Conservation (phyloP, 2,113 vertebrate genomes). For the Stegastes partitus region DNA sequence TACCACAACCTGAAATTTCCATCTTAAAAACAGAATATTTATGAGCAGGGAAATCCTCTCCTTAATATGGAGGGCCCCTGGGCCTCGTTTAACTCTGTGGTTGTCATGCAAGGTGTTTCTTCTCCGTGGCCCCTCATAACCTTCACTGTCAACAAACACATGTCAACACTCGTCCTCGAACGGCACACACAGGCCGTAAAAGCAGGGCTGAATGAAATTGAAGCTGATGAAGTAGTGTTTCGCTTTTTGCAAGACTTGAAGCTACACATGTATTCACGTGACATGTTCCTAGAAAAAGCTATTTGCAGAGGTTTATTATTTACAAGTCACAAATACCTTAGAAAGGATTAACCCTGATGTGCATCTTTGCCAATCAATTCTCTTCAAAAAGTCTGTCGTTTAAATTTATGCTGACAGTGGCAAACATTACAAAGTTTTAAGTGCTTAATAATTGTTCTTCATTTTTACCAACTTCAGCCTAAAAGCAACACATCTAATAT, state of each 20-base stretch:
- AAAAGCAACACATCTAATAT: too few species aligned
- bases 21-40: constrained; percentile 77
- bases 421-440: too few species aligned
- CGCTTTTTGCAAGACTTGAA: too few species aligned
- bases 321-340: not conserved
- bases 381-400: not conserved
- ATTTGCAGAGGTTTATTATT: not conserved
- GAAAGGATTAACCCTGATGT: too few species aligned
- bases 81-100: constrained; percentile 60
- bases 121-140: constrained; percentile 62
- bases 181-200: constrained; percentile 17
- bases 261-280: not conserved
- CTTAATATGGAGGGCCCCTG: constrained; percentile 59
- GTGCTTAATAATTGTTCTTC: too few species aligned
- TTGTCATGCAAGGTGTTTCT: constrained; percentile 67
- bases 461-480: too few species aligned
- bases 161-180: constrained; percentile 31
- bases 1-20: constrained; percentile 69
- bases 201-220: not conserved
- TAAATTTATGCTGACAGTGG: too few species aligned
- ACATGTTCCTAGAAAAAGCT: not conserved
- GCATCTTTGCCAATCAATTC: not conserved
- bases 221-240: too few species aligned
- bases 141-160: constrained; percentile 59
- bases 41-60: constrained; percentile 75